phyloP scores from a whole-genome alignment of 2,888 invertebrate species.

The Chrysolina haemoptera region DNA sequence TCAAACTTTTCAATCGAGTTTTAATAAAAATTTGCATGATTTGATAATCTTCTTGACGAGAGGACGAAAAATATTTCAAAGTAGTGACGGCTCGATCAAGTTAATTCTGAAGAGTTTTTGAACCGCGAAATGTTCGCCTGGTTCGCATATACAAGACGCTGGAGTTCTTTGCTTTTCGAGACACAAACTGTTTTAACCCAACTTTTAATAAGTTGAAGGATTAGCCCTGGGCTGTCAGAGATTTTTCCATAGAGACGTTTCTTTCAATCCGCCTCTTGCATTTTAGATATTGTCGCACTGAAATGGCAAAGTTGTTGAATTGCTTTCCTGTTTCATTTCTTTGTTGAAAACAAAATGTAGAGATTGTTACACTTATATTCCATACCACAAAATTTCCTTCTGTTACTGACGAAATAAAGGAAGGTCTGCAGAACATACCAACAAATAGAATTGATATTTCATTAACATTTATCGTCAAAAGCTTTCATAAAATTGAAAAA shows the following conservation, averaged over 20 bases:
- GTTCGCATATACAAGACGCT: slow-evolving; percentile 33
- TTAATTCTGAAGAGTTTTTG: slow-evolving; percentile 67
- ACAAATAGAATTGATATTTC: no score
- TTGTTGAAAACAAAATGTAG: neutral
- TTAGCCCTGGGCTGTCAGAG: slow-evolving; percentile 66
- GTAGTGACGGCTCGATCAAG: slow-evolving; percentile 66
- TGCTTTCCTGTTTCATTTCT: neutral
- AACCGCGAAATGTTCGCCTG: slow-evolving; percentile 57
- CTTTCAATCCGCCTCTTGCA: slow-evolving; percentile 12
- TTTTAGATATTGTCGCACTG: slow-evolving; percentile 11
- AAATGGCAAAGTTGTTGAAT: slow-evolving; percentile 12
- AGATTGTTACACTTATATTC: neutral
- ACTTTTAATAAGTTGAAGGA: slow-evolving; percentile 70
- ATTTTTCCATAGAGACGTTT: slow-evolving; percentile 53
- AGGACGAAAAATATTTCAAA: slow-evolving; percentile 63
- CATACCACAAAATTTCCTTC: neutral
- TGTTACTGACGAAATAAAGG: no score
- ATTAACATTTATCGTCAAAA: no score
- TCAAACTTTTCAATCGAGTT: slow-evolving; percentile 66
- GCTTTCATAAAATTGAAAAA: no score
- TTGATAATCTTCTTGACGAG: slow-evolving; percentile 66
- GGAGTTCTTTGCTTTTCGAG: slow-evolving; percentile 49
- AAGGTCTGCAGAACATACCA: no score
- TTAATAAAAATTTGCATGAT: slow-evolving; percentile 70
- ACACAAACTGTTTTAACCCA: slow-evolving; percentile 68